These are phyloP conservation scores for Thaumatotibia leucotreta DNA, from an alignment of 1,140 invertebrate species.

Conservation along the genomic window DNA sequence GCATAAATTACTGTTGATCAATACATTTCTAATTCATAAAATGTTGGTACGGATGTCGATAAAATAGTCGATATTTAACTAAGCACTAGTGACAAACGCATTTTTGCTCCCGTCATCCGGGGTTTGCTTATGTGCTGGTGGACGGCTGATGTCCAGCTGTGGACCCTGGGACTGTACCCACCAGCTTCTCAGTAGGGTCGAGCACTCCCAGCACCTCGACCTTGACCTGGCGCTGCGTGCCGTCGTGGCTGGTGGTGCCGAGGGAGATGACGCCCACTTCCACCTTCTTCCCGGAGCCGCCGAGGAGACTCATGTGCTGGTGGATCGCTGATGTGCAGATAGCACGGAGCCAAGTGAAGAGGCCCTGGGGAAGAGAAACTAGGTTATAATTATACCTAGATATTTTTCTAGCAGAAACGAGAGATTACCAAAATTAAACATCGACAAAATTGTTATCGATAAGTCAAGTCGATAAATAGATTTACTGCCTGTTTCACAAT, in stretches of 20 bases:
- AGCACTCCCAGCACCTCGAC: conserved; percentile 92
- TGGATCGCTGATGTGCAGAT: conserved; percentile 87
- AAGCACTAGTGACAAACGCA: too few relatives aligned
- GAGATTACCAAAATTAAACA: too few relatives aligned
- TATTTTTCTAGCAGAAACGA: too few relatives aligned
- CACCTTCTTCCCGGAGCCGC: conserved; percentile 81
- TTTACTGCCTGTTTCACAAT: too few relatives aligned
- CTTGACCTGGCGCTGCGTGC: conserved; percentile 88
- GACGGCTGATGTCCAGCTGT: conserved; percentile 86
- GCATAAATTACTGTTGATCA: too few relatives aligned
- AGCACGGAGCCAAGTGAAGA: conserved; percentile 87
- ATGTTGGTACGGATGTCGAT: too few relatives aligned
- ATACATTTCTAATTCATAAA: too few relatives aligned
- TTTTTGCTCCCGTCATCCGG: too few relatives aligned
- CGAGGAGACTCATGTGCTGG: conserved; percentile 83
- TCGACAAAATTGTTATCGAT: too few relatives aligned
- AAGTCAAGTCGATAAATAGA: too few relatives aligned
- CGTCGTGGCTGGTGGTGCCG: conserved; percentile 91
- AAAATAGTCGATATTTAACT: too few relatives aligned
- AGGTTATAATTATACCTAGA: too few relatives aligned
- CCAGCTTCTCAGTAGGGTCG: conserved; percentile 84
- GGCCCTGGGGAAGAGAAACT: conserved; percentile 43
- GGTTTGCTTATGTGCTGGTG: conserved; percentile 88
- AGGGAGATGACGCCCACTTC: conserved; percentile 92
- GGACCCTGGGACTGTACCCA: conserved; percentile 84